Percentiles rank a stretch among this genome's conserved stretches.
These are phyloP conservation scores for Montipora cactus DNA, from an alignment of 64 coral and sea anemone genomes.

Conservation along the genomic window DNA sequence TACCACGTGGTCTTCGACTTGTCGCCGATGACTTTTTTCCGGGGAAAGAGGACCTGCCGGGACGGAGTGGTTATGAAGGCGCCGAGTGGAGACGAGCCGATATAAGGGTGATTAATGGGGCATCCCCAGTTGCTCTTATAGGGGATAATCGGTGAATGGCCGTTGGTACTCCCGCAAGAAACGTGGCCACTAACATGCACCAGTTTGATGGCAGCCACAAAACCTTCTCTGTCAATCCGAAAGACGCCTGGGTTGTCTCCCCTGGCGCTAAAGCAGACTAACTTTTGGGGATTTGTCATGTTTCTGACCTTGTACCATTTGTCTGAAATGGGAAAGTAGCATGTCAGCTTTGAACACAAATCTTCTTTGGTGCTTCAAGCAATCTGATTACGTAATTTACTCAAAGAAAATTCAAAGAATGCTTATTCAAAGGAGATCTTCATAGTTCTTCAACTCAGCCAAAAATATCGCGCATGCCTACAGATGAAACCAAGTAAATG, in stretches of 20 bases:
- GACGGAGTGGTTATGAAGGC: constrained; percentile 1
- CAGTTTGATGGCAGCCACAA: constrained; percentile 49
- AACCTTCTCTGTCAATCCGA: constrained; percentile 6
- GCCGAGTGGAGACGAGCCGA: neutral
- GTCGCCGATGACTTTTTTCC: constrained; percentile 23
- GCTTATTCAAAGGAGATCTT: too few species aligned
- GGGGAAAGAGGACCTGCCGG: neutral
- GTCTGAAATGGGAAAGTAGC: neutral
- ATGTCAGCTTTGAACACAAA: neutral
- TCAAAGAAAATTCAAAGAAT: too few species aligned
- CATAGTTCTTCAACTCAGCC: too few species aligned
- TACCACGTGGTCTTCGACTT: constrained; percentile 34
- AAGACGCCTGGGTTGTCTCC: neutral
- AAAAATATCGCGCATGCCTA: too few species aligned
- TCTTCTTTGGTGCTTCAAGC: neutral
- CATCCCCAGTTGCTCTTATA: constrained; percentile 12
- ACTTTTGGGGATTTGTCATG: neutral
- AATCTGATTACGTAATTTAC: too few species aligned
- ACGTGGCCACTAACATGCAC: constrained; percentile 13
- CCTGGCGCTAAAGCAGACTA: constrained; percentile 24
- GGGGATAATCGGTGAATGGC: neutral
- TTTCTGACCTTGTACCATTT: constrained; percentile 17
- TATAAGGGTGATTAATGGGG: neutral
- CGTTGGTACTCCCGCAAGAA: neutral
- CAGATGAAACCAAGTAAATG: too few species aligned